A percentile compares a stretch with the other conserved stretches of the same genome.
Evolutionary conservation across 2,797 vertebrate genomes (phyloP).

Genomic region (Poeciliopsis gracilis): DNA sequence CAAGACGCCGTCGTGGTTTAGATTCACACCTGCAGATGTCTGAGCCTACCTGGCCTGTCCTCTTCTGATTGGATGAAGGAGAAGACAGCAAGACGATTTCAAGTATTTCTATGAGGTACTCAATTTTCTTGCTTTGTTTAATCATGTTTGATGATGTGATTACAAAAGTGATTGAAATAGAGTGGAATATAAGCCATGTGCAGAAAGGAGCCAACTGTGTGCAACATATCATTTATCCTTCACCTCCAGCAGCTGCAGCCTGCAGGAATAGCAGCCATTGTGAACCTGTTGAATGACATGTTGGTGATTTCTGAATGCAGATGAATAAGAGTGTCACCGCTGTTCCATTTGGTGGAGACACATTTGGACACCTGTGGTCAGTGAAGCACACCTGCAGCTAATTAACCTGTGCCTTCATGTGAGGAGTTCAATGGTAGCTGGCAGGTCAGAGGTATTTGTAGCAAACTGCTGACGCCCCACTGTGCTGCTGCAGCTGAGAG

Average conservation of each 20-base stretch:
- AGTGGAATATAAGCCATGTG: background rate
- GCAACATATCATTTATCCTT: background rate
- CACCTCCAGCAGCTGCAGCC: slow-evolving; percentile 17
- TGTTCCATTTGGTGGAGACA: background rate
- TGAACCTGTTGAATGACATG: background rate
- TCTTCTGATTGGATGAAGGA: background rate
- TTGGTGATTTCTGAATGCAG: slow-evolving; percentile 14
- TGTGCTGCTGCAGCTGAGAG: slow-evolving; percentile 35
- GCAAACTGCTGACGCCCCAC: slow-evolving; percentile 21
- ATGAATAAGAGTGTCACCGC: background rate
- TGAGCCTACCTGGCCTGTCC: background rate
- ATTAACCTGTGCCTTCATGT: slow-evolving; percentile 42
- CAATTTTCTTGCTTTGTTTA: background rate
- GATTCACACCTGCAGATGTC: too few relatives aligned
- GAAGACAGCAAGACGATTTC: background rate
- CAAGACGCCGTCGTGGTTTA: too few relatives aligned
- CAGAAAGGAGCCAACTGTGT: background rate
- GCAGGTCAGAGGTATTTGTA: slow-evolving; percentile 19
- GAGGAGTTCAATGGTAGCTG: slow-evolving; percentile 21
- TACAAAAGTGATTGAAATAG: background rate
- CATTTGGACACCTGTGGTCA: slow-evolving; percentile 30
- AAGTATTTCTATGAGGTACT: background rate
- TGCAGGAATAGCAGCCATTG: slow-evolving; percentile 1
- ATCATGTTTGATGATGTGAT: background rate
- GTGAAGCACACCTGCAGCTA: slow-evolving; percentile 42